phyloP scores from a whole-genome alignment of 2,113 vertebrate genomes.

The Trogon surrucura region DNA sequence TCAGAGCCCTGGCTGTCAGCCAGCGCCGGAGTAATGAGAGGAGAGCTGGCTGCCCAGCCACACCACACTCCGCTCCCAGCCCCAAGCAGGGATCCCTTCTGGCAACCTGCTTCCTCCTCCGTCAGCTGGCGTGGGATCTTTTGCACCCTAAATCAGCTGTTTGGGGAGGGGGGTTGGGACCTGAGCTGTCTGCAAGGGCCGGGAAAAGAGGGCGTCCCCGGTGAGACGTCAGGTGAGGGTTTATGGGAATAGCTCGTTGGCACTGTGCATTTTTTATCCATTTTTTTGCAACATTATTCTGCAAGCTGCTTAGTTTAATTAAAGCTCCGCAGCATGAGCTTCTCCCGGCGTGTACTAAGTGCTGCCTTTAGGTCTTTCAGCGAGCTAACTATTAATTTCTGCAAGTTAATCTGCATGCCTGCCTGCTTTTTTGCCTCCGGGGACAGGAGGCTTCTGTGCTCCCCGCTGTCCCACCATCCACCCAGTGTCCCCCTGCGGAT shows the following conservation, averaged over 20 bases:
- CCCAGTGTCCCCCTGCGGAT: accelerated
- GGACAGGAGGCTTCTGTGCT: background rate
- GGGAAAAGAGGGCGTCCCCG: background rate
- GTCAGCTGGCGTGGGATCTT: background rate
- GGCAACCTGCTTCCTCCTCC: background rate
- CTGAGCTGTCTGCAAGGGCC: background rate
- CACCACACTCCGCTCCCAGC: background rate
- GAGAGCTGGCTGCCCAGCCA: accelerated
- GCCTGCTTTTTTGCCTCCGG: background rate
- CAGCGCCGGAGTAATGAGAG: background rate
- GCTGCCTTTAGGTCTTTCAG: conserved; percentile 7
- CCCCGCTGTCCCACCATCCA: background rate
- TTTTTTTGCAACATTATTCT: background rate
- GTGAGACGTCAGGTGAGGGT: background rate
- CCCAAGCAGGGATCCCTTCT: background rate
- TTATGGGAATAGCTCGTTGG: background rate
- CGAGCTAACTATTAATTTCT: background rate
- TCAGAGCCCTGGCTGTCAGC: background rate
- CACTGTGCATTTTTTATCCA: background rate
- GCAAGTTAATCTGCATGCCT: background rate
- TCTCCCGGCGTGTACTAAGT: background rate
- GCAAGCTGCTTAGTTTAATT: conserved; percentile 30
- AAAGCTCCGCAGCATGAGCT: conserved; percentile 7
- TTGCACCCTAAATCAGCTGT: background rate
- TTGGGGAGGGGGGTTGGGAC: background rate